Percentiles rank a stretch among this genome's conserved stretches.
phyloP scores from a whole-genome alignment of 2,113 vertebrate species.

The Nothocercus nigrocapillus region DNA sequence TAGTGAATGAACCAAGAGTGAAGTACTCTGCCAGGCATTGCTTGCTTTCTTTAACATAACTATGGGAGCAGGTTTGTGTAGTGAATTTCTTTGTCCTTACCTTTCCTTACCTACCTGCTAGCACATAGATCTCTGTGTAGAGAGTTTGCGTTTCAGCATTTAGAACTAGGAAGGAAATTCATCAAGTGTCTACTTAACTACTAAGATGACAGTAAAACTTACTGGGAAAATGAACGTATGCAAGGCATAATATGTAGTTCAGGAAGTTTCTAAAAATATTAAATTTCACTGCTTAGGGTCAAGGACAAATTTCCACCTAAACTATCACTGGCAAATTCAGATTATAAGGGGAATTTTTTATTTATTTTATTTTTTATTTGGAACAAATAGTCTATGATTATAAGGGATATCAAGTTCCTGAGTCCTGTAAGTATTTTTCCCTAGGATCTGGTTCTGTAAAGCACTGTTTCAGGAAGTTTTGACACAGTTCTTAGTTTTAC shows the following conservation, averaged over 20 bases:
- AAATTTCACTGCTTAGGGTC: background rate
- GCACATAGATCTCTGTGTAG: accelerated
- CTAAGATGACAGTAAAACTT: background rate
- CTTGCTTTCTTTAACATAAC: background rate
- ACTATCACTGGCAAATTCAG: background rate
- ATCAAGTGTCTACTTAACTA: background rate
- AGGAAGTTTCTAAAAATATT: background rate
- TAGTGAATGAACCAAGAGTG: background rate
- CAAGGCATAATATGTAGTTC: background rate
- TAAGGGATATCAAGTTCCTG: background rate
- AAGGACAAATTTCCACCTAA: background rate
- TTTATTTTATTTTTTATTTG: background rate
- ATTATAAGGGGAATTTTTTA: too few species aligned
- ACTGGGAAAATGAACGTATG: background rate
- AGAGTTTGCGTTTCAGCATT: background rate
- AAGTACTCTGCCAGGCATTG: background rate
- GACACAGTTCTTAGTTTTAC: background rate
- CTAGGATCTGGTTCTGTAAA: background rate
- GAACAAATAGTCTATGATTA: background rate
- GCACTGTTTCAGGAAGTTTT: background rate
- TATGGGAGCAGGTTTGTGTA: accelerated
- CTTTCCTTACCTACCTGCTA: background rate
- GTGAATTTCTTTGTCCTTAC: background rate
- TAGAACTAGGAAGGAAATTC: background rate
- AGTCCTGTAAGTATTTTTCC: background rate